Percentiles rank a stretch among this genome's conserved stretches.
phyloP scores from a whole-genome alignment of 2,888 invertebrate species.

The Leucozona laternaria region DNA sequence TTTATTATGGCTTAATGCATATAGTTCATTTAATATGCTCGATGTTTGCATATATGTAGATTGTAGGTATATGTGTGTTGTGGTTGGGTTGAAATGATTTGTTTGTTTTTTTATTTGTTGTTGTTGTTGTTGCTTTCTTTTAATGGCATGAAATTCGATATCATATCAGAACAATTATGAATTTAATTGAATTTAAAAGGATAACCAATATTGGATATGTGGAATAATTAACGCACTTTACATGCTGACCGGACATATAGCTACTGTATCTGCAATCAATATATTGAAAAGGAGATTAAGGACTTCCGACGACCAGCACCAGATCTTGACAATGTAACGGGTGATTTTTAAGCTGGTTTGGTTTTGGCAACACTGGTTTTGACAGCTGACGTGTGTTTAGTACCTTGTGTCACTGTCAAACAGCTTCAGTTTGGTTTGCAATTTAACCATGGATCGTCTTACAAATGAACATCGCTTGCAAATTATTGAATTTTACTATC shows the following conservation, averaged over 20 bases:
- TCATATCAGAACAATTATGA: not conserved
- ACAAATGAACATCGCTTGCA: no score
- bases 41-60: no score
- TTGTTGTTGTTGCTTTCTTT: slow-evolving; percentile 3
- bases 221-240: not conserved
- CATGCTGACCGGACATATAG: not conserved
- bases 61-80: not conserved
- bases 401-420: no score
- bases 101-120: slow-evolving; percentile 15
- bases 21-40: not conserved
- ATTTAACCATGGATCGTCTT: no score
- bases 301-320: not conserved
- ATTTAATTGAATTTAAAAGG: not conserved
- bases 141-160: slow-evolving; percentile 21
- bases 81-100: slow-evolving; percentile 15
- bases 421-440: no score
- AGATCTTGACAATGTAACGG: no score
- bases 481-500: no score
- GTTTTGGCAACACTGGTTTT: no score
- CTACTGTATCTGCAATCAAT: not conserved
- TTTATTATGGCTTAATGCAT: not conserved
- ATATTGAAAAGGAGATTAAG: not conserved
- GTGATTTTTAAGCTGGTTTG: no score
- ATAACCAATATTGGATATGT: not conserved
- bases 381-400: no score